phyloP scores from a whole-genome alignment of 1,140 invertebrate species.

The Melanaphis sacchari region DNA sequence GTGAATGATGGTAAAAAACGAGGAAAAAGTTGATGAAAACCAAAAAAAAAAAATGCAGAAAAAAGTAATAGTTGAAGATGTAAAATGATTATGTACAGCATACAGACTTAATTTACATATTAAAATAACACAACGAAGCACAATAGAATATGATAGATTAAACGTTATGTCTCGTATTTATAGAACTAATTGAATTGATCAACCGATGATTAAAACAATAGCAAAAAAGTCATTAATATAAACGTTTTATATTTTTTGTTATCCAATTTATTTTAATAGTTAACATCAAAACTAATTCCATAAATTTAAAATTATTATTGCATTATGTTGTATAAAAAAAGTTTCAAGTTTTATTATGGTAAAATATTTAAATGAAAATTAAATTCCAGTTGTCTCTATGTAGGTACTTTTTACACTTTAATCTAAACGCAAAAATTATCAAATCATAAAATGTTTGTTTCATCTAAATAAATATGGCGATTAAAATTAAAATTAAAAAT shows the following conservation, averaged over 20 bases:
- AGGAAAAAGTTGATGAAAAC: not conserved
- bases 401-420: no score
- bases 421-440: not conserved
- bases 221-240: not conserved
- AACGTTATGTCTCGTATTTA: not conserved
- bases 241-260: not conserved
- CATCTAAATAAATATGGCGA: not conserved
- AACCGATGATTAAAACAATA: not conserved
- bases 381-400: not conserved
- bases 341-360: not conserved
- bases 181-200: conserved; percentile 28
- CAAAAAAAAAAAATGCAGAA: not conserved
- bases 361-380: not conserved
- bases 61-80: not conserved
- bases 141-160: not conserved
- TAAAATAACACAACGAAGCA: not conserved
- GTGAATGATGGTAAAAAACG: not conserved
- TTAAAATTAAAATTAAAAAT: not conserved
- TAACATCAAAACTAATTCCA: not conserved
- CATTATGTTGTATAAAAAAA: not conserved
- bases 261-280: not conserved
- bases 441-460: not conserved
- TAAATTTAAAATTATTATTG: not conserved
- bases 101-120: no score
- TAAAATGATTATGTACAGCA: not conserved